These are phyloP conservation scores for Adelognathus sp. DNA, from an alignment of 2,888 invertebrate genomes.

Conservation along the genomic window DNA sequence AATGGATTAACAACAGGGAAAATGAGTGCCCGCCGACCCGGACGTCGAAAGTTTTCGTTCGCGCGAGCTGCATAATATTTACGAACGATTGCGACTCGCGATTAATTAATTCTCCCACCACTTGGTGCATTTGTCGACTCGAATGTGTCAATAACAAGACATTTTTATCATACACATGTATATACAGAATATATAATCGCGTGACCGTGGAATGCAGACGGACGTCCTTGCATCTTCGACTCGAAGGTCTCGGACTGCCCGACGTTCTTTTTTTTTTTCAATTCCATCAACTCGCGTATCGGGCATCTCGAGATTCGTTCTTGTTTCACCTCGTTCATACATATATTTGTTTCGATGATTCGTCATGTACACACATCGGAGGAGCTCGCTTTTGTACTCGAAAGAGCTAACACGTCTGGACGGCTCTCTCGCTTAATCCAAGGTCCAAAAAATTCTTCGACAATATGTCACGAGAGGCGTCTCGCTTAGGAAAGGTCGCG, in stretches of 20 bases:
- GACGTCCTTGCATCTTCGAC: conserved; percentile 24
- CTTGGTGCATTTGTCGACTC: neutral
- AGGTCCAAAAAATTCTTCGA: conserved; percentile 33
- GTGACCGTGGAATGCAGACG: conserved; percentile 26
- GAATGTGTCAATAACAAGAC: conserved; percentile 22
- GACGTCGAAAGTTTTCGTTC: neutral
- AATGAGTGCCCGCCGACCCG: neutral
- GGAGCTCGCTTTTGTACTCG: conserved; percentile 20
- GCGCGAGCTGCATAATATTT: conserved; percentile 40
- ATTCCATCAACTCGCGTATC: conserved; percentile 22
- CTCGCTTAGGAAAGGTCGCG: neutral
- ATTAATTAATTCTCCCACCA: conserved; percentile 10
- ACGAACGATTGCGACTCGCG: conserved; percentile 39
- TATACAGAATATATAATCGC: no score
- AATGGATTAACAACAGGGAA: conserved; percentile 25
- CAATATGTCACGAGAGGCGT: neutral
- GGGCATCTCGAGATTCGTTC: conserved; percentile 20
- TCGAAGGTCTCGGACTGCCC: conserved; percentile 1
- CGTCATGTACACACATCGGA: no score
- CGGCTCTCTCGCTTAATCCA: conserved; percentile 2
- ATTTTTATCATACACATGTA: conserved; percentile 31
- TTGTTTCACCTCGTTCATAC: neutral
- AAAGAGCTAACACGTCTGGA: neutral
- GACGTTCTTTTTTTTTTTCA: neutral
- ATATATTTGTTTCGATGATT: neutral